Conservation (phyloP, 2,113 vertebrate genomes). For the Castor canadensis region DNA sequence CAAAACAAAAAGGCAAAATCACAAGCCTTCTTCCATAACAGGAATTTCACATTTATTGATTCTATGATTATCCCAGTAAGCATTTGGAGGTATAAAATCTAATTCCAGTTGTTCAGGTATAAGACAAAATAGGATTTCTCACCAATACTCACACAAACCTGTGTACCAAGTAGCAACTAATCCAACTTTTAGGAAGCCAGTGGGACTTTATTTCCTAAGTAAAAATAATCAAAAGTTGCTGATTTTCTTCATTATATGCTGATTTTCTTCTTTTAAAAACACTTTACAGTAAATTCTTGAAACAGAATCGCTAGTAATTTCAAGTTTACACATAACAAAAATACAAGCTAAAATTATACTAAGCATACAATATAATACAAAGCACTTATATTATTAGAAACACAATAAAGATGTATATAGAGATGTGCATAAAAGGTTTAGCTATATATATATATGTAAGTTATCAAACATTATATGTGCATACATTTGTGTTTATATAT, state of each 20-base stretch:
- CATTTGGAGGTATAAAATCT: neutral
- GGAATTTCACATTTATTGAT: neutral
- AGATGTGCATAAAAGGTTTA: neutral
- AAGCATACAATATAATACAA: neutral
- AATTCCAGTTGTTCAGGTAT: neutral
- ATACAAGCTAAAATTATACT: neutral
- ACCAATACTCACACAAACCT: neutral
- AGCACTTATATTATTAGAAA: neutral
- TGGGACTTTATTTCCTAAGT: neutral
- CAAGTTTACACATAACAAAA: neutral
- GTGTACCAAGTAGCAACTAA: neutral
- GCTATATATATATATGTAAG: too few relatives aligned
- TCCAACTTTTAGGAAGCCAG: neutral
- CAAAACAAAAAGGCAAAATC: neutral
- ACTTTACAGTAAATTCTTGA: neutral
- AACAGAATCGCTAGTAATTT: constrained; percentile 30
- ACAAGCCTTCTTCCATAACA: neutral
- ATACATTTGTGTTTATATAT: neutral
- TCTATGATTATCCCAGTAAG: neutral
- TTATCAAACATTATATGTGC: neutral
- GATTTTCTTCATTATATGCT: neutral
- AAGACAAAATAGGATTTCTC: neutral
- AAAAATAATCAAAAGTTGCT: neutral
- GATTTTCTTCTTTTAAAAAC: neutral
- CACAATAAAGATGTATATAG: neutral